Base-by-base conservation (phyloP, 1,140 invertebrate genomes). In the Helicoverpa zea region DNA sequence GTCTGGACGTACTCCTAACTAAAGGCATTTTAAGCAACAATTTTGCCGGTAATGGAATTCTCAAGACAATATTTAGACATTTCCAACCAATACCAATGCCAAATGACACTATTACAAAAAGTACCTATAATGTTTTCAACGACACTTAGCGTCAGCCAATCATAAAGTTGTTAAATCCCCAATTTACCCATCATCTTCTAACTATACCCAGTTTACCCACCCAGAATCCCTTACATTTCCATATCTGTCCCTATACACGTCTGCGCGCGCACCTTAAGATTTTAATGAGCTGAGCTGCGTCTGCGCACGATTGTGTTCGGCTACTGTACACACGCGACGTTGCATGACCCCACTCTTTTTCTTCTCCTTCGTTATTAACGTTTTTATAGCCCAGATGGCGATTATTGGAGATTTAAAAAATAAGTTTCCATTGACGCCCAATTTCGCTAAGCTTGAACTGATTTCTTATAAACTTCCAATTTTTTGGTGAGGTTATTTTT, bases 251-350 rank as follows among this genome's bases (percentile, higher is more conserved):
- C n/a, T 43, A 58, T 30, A 73, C 54, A 51, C 68, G 49, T 72
- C 51, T 72, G 64, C 64, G 64, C 64, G 70, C 77, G n/a, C 77
- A 70, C 29, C 66, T 70, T 64, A 70, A 68, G 64, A 70, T 68
- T 68, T 76, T 81, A 76, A 81, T 75, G 79, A 64, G 56, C 79
- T 18, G 52, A 35, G 29, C 68, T 68, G 56, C 52, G 77, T 16
- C 64, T 70, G 56, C 77, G 43, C 64, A 23, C 49, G 68, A 73
- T 61, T 61, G 56, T 73, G 68, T 61, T 63, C 56, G 30, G 66
- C 73, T 61, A 59, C 73, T 35, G 72, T 80, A 83, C 81, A 83
- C 88, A 90, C 87, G 88, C 88, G 84, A 90, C 82, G 81, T 90
- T 83, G 87, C 88, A 89, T 90, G 87, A 85, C 88, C 80, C 64